Evolutionary conservation across 2,797 vertebrate genomes (phyloP), one percentile per base, ranked within the genome.

Genomic region (Gadopsis marmoratus): DNA sequence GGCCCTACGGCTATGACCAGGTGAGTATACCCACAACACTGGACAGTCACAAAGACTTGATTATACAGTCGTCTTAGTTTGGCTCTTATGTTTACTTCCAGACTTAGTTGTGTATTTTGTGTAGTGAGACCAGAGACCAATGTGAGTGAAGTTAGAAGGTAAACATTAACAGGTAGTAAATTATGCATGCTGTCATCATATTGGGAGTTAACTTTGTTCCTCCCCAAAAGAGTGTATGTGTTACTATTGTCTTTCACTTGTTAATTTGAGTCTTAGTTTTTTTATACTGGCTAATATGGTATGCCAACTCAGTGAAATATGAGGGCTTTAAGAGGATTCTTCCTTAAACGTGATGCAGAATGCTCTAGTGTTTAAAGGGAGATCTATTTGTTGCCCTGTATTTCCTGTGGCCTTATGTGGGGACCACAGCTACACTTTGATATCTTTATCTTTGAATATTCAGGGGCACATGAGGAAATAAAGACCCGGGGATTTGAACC

Each of bases 1-100:
- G 98, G 92, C 97, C 98, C 82, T 99, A 99, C 0, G 97, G 96
- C 93, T 99, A 99, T 82, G 98, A 99, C 91, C 98, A 99, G 97
- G 98, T 99, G 95, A 94, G 94, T 93, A 90, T 90, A 70, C 11
- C 77, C 21, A 23, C 66, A 48, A 62, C 85, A 77, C 43, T 21
- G 5, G 76, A 87, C 11, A 33, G 81, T 76, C 59, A 66, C 76
- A 60, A 41, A 78, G 63, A 76, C 79, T 48, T 41, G 69, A 63
- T 50, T 39, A 64, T 35, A 68, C 67, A 59, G 66, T 23, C 53
- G 63, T 71, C 60, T 3, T 86, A 90, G 81, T 45, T 76, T 83
- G 81, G 82, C 73, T 47, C 66, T 23, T 50, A 19, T 78, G 50
- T 76, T 85, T 67, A 74, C 61, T 86, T 67, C 43, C 59, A 86